A percentile compares a stretch with the other conserved stretches of the same genome.
These are phyloP conservation scores for Lates calcarifer DNA, from an alignment of 2,113 vertebrate genomes.

Conservation along the genomic window DNA sequence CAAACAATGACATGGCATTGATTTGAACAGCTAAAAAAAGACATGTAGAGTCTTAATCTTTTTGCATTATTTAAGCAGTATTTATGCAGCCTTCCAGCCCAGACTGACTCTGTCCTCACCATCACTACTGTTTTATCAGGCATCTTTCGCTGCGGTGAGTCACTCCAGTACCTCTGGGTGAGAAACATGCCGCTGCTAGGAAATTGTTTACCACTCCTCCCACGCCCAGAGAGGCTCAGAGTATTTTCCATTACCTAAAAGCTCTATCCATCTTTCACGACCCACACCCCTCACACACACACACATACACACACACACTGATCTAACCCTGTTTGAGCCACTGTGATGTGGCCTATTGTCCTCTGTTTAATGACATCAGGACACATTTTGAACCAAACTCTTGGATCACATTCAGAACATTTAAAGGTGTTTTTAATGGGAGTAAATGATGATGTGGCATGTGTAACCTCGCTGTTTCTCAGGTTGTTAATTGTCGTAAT, in stretches of 20 bases:
- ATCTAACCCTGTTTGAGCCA: slow-evolving; percentile 7
- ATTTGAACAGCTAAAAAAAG: background rate
- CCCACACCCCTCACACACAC: background rate
- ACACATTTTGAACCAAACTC: slow-evolving; percentile 10
- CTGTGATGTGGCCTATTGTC: background rate
- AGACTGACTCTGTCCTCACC: background rate
- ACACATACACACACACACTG: background rate
- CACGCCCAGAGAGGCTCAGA: slow-evolving; percentile 24
- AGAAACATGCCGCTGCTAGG: slow-evolving; percentile 48
- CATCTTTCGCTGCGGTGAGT: slow-evolving; percentile 57
- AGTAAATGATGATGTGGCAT: background rate
- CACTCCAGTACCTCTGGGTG: slow-evolving; percentile 40
- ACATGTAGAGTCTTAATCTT: background rate
- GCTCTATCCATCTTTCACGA: slow-evolving; percentile 48
- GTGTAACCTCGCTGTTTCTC: background rate
- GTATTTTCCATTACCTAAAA: slow-evolving; percentile 76
- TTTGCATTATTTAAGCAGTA: background rate
- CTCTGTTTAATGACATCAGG: slow-evolving; percentile 19
- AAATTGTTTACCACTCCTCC: slow-evolving; percentile 44
- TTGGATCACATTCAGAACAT: background rate
- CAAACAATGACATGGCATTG: background rate
- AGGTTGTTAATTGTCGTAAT: background rate
- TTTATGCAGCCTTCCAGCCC: background rate
- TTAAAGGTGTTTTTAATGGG: background rate
- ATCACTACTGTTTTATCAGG: slow-evolving; percentile 1